Conservation (phyloP, 1,140 invertebrate genomes). For the Lepidurus arcticus region DNA sequence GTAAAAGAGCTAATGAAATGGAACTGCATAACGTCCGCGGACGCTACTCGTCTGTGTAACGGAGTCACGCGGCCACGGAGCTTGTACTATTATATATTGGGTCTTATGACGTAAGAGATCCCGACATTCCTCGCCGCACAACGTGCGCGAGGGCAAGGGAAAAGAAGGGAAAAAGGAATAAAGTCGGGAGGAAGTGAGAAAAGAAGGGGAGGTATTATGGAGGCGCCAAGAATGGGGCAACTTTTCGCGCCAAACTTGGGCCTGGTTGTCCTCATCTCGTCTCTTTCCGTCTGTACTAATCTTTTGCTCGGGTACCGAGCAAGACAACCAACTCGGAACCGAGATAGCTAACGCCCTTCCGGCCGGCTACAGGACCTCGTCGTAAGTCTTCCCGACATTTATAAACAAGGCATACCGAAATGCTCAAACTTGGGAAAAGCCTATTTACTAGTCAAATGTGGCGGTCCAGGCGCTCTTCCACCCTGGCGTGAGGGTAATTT, state of each 20-base stretch:
- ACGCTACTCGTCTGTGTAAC: not conserved
- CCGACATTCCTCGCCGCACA: not conserved
- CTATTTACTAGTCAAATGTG: no score
- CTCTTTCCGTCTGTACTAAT: not conserved
- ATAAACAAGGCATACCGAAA: not conserved
- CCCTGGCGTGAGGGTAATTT: constrained; percentile 8
- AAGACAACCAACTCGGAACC: not conserved
- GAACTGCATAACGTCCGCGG: not conserved
- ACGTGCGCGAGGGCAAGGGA: not conserved
- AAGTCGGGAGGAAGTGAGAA: not conserved
- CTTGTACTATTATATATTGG: not conserved
- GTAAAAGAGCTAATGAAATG: not conserved
- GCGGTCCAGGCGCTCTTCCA: not conserved
- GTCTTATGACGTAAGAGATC: not conserved
- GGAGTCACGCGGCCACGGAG: not conserved
- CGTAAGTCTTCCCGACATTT: not conserved
- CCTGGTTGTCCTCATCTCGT: not conserved
- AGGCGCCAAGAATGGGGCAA: not conserved
- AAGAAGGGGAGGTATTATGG: not conserved
- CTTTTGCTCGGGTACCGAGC: not conserved
- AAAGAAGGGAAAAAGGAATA: constrained; percentile 8
- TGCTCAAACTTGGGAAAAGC: no score
- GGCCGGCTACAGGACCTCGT: not conserved
- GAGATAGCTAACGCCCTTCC: not conserved
- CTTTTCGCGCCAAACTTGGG: constrained; percentile 19